These are phyloP conservation scores for Epinephelus fuscoguttatus DNA, from an alignment of 2,113 vertebrate species.

Conservation along the genomic window DNA sequence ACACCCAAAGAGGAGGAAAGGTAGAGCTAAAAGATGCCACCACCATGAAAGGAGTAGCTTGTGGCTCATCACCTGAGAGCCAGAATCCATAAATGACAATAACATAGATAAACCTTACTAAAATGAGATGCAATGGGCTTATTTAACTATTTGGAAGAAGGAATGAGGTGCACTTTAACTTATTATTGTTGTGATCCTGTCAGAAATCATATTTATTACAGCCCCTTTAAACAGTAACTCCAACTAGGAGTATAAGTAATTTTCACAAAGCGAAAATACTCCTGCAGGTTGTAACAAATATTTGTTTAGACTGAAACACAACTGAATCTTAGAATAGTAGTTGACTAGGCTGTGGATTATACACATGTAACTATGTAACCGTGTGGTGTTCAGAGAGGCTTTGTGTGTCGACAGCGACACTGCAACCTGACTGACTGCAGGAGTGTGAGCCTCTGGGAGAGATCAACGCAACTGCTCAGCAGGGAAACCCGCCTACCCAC, in stretches of 20 bases:
- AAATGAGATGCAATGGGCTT: neutral
- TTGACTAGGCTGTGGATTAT: neutral
- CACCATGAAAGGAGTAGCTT: neutral
- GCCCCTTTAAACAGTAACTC: neutral
- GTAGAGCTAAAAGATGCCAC: slow-evolving; percentile 13
- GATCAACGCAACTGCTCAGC: slow-evolving; percentile 32
- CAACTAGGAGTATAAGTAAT: neutral
- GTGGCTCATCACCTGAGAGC: neutral
- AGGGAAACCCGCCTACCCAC: slow-evolving; percentile 4
- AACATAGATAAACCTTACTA: neutral
- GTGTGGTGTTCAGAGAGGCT: neutral
- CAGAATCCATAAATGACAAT: neutral
- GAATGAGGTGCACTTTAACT: neutral
- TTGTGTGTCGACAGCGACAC: slow-evolving; percentile 13
- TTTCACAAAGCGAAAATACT: neutral
- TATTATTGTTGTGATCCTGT: neutral
- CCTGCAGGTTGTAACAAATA: neutral
- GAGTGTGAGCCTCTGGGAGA: slow-evolving; percentile 36
- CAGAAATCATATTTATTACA: neutral
- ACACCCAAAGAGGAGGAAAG: slow-evolving; percentile 18
- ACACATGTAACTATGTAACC: neutral
- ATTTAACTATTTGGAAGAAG: neutral
- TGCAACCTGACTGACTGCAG: slow-evolving; percentile 8
- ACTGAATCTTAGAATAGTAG: neutral
- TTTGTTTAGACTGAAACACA: neutral